Percentiles rank a stretch among this genome's conserved stretches.
Evolutionary conservation across 1,140 invertebrate genomes (phyloP).

Genomic region (Scylla paramamosain): DNA sequence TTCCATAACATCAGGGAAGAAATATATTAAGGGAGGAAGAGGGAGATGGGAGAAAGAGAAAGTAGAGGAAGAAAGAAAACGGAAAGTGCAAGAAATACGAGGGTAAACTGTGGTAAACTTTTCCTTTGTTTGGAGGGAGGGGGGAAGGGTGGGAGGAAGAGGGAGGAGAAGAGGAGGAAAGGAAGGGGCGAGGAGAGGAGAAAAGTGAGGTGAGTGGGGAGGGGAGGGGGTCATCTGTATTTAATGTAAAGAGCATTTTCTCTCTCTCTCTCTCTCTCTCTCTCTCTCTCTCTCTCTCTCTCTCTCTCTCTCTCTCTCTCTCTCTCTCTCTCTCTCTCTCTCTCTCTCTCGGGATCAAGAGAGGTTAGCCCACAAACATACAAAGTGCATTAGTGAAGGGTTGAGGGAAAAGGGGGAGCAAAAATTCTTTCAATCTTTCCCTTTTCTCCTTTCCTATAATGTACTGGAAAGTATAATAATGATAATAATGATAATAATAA

Average conservation of each 20-base stretch:
- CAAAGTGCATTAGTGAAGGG: neutral
- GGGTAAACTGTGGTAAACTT: too few relatives aligned
- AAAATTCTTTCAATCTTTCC: neutral
- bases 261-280: too few relatives aligned
- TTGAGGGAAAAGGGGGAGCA: neutral
- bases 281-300: neutral
- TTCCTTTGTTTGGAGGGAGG: too few relatives aligned
- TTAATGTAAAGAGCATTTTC: neutral
- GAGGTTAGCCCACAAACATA: constrained; percentile 11
- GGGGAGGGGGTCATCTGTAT: neutral
- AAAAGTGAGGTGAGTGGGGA: too few relatives aligned
- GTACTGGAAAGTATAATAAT: too few relatives aligned
- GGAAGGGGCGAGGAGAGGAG: too few relatives aligned
- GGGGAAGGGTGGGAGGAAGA: too few relatives aligned
- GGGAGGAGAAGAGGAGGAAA: too few relatives aligned
- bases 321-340: constrained; percentile 11
- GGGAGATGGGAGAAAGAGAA: neutral
- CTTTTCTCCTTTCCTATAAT: neutral
- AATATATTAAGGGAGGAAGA: neutral
- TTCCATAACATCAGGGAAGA: neutral
- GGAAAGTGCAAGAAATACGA: too few relatives aligned
- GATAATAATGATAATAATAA: too few relatives aligned
- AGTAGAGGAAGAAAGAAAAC: too few relatives aligned
- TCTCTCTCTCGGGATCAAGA: neutral
- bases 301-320: neutral